Conservation (phyloP, 1,140 invertebrate species). For the Papilio aristodemus region DNA sequence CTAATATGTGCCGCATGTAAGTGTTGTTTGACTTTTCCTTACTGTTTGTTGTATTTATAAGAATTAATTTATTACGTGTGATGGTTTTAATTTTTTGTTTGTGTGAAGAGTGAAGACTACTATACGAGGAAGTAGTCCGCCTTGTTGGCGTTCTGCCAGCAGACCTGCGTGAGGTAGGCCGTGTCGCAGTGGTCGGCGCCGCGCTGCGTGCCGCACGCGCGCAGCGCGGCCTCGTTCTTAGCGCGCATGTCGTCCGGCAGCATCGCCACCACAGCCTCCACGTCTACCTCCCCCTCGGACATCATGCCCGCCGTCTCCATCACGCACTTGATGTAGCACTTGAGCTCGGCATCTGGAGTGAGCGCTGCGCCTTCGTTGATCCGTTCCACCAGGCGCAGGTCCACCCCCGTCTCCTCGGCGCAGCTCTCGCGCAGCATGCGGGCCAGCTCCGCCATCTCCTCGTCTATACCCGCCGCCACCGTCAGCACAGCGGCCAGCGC, state of each 20-base stretch:
- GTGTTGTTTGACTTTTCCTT: too few species aligned
- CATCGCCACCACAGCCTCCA: conserved; percentile 63
- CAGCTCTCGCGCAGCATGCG: conserved; percentile 66
- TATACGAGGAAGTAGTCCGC: conserved; percentile 66
- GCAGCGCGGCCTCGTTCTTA: conserved; percentile 49
- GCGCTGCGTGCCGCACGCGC: conserved; percentile 57
- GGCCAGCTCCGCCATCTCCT: conserved; percentile 66
- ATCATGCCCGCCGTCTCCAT: conserved; percentile 75
- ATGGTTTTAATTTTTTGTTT: background rate
- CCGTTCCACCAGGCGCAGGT: conserved; percentile 51
- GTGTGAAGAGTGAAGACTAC: background rate
- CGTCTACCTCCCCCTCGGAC: conserved; percentile 60
- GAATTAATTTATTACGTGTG: background rate
- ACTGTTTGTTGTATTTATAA: background rate
- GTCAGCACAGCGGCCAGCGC: conserved; percentile 34
- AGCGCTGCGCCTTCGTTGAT: conserved; percentile 58
- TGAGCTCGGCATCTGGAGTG: conserved; percentile 56
- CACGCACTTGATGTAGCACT: conserved; percentile 71
- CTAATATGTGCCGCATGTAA: too few species aligned
- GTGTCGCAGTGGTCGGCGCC: conserved; percentile 70
- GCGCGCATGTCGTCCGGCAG: conserved; percentile 54
- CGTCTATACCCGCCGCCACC: conserved; percentile 46
- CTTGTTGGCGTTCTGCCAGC: conserved; percentile 66
- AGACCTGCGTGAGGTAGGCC: conserved; percentile 64
- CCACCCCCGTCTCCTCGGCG: conserved; percentile 57